These are phyloP conservation scores for Caligus rogercresseyi DNA, from an alignment of 1,140 invertebrate genomes.

Conservation along the genomic window DNA sequence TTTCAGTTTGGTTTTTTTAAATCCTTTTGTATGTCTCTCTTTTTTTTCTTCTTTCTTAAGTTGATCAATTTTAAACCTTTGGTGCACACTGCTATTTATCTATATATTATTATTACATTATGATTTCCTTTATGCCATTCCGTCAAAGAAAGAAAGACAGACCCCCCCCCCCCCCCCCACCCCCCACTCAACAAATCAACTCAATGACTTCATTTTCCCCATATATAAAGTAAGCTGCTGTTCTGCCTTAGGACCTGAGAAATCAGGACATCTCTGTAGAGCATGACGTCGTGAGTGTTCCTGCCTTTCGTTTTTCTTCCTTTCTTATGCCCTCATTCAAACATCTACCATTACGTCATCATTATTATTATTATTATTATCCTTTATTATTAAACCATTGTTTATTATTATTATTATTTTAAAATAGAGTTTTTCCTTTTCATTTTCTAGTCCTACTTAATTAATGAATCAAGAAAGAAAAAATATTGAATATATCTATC, in stretches of 20 bases:
- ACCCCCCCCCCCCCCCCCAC: no score
- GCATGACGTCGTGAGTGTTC: no score
- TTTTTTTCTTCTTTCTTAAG: not conserved
- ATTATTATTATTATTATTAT: no score
- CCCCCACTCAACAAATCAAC: no score
- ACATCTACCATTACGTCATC: no score
- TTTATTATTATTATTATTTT: not conserved
- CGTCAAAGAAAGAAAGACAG: not conserved
- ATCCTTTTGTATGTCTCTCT: not conserved
- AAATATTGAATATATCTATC: not conserved
- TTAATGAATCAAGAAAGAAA: not conserved
- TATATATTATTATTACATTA: not conserved
- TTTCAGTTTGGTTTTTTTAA: not conserved
- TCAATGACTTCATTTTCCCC: no score
- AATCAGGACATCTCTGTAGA: not conserved
- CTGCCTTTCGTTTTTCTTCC: no score
- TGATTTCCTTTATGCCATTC: not conserved
- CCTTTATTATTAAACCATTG: not conserved
- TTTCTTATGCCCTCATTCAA: no score
- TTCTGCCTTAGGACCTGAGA: not conserved
- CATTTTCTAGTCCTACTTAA: not conserved
- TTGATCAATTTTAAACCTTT: not conserved
- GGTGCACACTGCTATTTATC: not conserved
- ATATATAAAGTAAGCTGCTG: not conserved
- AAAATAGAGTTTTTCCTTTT: not conserved